phyloP scores from a whole-genome alignment of 2,888 invertebrate species.

The Ganaspis brasiliensis region DNA sequence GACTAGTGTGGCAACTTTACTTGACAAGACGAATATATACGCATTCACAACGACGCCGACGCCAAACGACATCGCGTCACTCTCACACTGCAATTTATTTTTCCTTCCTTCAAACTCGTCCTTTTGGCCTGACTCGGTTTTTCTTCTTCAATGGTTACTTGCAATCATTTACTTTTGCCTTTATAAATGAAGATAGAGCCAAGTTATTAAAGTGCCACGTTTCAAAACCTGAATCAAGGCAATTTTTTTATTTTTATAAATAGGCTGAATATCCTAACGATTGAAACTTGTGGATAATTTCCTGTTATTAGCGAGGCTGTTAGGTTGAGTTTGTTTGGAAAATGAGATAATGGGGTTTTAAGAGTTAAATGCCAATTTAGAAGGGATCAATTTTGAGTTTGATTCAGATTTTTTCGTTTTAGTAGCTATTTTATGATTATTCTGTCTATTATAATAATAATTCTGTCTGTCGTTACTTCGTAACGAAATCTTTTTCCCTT shows the following conservation, averaged over 20 bases:
- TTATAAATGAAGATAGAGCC: slow-evolving; percentile 10
- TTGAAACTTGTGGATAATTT: too few relatives aligned
- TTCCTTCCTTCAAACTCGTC: slow-evolving; percentile 12
- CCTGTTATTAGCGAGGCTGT: too few relatives aligned
- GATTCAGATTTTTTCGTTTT: too few relatives aligned
- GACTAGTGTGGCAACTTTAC: slow-evolving; percentile 40
- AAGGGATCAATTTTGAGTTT: too few relatives aligned
- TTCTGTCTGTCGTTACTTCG: too few relatives aligned
- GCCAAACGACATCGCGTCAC: slow-evolving; percentile 26
- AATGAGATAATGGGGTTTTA: too few relatives aligned
- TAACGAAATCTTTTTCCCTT: too few relatives aligned
- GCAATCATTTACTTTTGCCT: slow-evolving; percentile 15
- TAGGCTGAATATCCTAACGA: too few relatives aligned
- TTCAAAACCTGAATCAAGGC: background rate
- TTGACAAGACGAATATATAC: slow-evolving; percentile 35
- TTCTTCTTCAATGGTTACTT: slow-evolving; percentile 10
- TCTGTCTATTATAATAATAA: too few relatives aligned
- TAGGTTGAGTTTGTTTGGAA: too few relatives aligned
- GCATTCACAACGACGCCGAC: slow-evolving; percentile 23
- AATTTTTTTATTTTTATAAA: background rate
- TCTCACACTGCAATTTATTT: slow-evolving; percentile 34
- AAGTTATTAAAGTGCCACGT: background rate
- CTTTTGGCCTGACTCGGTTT: background rate
- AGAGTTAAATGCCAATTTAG: too few relatives aligned
- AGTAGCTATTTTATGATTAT: too few relatives aligned